Evolutionary conservation across 2,113 vertebrate genomes (phyloP).

Genomic region (Hyla sarda): DNA sequence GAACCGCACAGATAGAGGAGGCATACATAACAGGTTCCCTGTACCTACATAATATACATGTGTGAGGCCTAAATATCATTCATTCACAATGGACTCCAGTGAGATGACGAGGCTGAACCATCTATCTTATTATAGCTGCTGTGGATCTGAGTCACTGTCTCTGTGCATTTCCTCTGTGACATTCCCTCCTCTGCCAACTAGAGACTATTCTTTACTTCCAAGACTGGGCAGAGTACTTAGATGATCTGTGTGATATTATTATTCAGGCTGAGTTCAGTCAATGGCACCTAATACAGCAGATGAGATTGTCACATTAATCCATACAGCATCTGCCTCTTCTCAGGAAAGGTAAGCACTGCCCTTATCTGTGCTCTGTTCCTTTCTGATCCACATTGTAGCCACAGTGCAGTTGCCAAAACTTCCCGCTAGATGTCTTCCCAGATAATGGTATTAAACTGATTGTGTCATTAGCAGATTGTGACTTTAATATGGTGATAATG

Average conservation of each 20-base stretch:
- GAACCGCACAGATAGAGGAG: neutral
- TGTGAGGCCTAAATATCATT: neutral
- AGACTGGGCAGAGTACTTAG: neutral
- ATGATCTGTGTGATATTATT: neutral
- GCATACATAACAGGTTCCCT: neutral
- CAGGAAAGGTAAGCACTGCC: neutral
- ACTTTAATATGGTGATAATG: slow-evolving; percentile 37
- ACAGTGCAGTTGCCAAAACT: slow-evolving; percentile 71
- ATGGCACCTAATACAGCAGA: neutral
- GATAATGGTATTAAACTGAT: slow-evolving; percentile 66
- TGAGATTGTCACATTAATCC: neutral
- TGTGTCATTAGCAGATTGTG: slow-evolving; percentile 29
- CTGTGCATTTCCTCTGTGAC: neutral
- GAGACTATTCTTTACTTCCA: neutral
- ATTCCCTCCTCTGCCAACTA: slow-evolving; percentile 1
- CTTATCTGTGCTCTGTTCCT: slow-evolving; percentile 1
- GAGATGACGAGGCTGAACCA: neutral
- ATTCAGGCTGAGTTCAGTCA: neutral
- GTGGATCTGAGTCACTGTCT: slow-evolving; percentile 6
- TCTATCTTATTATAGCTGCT: neutral
- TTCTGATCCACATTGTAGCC: neutral
- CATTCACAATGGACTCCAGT: neutral
- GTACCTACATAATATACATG: neutral
- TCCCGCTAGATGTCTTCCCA: slow-evolving; percentile 82
- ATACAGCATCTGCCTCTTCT: neutral